Base-by-base conservation (phyloP, 2,113 vertebrate genomes). In the Callocephalon fimbriatum region DNA sequence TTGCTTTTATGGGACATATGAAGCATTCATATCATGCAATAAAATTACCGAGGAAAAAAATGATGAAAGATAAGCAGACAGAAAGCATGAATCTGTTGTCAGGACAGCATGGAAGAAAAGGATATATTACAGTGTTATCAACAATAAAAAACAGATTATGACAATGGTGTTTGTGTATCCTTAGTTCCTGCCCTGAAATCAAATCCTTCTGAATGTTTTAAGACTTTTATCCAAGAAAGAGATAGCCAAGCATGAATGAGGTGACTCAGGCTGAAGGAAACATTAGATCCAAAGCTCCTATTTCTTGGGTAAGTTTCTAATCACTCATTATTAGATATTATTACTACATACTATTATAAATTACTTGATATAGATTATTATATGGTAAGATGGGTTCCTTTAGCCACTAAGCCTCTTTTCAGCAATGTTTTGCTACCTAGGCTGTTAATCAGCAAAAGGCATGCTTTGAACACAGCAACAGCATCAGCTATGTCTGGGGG, bases 21-120 rank as follows among this genome's bases (percentile, higher is more conserved):
- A 97, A 89, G 53, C 68, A 90, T 93, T 96, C 78, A 79, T 82
- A 97, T 73, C 63, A 72, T 42, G 76, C 67, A 94, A 94, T 95
- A 91, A 93, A 97, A 96, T 95, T 96, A 95, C 71, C 12, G 25
- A 77, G 88, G 90, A 86, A 91, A 95, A 96, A 58, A 88, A 95
- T 67, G n/a, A 95, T 85, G 67, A 88, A 91, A 78, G 74, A 78
- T 93, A 94, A 95, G 81, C 67, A 93, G 88, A n/a, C 19, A 92
- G 77, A 91, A 97, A 73, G 63, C 70, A 87, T 50, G 56, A 91
- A 84, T 79, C 79, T 79, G 42, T 68, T 72, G 84, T 89, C 88
- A 81, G 58, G 79, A 45, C 44, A 80, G 77, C 44, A 70, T 22
- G 20, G 17, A 50, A 51, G 50, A 48, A 78, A 65, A 58, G 45